These are phyloP conservation scores for Antheraea assamensis DNA, from an alignment of 2,888 invertebrate genomes.

Conservation along the genomic window DNA sequence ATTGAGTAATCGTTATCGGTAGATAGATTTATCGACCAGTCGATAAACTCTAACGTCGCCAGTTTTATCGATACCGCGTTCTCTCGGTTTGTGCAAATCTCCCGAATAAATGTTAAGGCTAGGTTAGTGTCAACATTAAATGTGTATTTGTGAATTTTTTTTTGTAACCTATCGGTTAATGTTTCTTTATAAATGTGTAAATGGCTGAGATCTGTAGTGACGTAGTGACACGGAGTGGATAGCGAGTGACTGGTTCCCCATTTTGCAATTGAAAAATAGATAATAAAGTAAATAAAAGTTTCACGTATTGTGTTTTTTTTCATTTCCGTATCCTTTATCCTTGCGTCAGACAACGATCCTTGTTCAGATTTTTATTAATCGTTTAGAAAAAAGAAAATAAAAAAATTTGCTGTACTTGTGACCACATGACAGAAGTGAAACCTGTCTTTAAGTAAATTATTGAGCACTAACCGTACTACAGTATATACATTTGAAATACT, in stretches of 20 bases:
- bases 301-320: constrained; percentile 63
- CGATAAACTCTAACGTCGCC: not conserved
- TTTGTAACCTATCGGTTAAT: constrained; percentile 58
- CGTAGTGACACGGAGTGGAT: constrained; percentile 77
- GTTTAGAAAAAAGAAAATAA: not conserved
- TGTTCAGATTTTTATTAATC: not conserved
- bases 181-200: constrained; percentile 79
- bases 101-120: constrained; percentile 56
- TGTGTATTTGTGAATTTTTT: constrained; percentile 80
- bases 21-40: constrained; percentile 17
- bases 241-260: constrained; percentile 78
- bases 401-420: too few relatives aligned
- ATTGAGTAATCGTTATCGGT: constrained; percentile 35
- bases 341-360: not conserved
- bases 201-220: constrained; percentile 77
- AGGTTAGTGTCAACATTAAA: constrained; percentile 77
- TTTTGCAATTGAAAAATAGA: constrained; percentile 82
- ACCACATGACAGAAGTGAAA: too few relatives aligned
- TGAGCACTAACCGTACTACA: too few relatives aligned
- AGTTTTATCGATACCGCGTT: constrained; percentile 7
- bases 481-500: too few relatives aligned
- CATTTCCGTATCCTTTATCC: constrained; percentile 33
- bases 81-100: constrained; percentile 59
- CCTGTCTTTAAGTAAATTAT: too few relatives aligned
- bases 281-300: constrained; percentile 78